Conservation (phyloP, 2,888 invertebrate species). For the Aromia moschata region DNA sequence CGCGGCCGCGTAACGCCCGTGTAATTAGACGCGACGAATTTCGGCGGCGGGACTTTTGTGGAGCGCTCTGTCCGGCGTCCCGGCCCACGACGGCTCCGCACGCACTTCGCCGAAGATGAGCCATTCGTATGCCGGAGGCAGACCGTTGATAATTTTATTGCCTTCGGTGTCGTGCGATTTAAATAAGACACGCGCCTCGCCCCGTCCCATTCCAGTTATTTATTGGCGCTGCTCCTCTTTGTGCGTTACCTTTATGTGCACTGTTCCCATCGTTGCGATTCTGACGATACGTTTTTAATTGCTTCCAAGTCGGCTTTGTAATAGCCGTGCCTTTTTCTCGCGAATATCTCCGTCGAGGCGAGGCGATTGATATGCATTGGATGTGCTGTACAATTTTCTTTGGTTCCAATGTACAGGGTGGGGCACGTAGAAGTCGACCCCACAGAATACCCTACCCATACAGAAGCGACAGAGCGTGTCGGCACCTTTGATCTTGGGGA, state of each 20-base stretch:
- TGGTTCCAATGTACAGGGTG: too few species aligned
- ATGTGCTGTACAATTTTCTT: too few species aligned
- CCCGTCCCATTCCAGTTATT: constrained; percentile 53
- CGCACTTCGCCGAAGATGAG: constrained; percentile 56
- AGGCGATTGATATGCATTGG: too few species aligned
- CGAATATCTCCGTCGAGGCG: too few species aligned
- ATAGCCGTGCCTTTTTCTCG: constrained; percentile 9
- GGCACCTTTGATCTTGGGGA: too few species aligned
- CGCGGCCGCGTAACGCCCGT: constrained; percentile 48
- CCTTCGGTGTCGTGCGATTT: constrained; percentile 58
- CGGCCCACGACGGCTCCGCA: constrained; percentile 33
- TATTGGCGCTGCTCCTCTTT: constrained; percentile 49
- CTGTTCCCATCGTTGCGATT: constrained; percentile 55
- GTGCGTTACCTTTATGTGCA: constrained; percentile 55
- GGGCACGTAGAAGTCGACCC: too few species aligned
- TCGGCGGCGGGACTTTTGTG: constrained; percentile 28
- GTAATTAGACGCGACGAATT: constrained; percentile 54
- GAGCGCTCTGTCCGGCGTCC: constrained; percentile 19
- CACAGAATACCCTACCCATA: too few species aligned
- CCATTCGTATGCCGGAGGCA: constrained; percentile 61
- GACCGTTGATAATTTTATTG: constrained; percentile 63
- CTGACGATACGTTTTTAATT: constrained; percentile 44
- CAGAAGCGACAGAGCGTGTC: too few species aligned
- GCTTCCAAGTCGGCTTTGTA: constrained; percentile 22
- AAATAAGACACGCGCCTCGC: constrained; percentile 59